phyloP scores from a whole-genome alignment of 2,113 vertebrate genomes.

The Clupea harengus region DNA sequence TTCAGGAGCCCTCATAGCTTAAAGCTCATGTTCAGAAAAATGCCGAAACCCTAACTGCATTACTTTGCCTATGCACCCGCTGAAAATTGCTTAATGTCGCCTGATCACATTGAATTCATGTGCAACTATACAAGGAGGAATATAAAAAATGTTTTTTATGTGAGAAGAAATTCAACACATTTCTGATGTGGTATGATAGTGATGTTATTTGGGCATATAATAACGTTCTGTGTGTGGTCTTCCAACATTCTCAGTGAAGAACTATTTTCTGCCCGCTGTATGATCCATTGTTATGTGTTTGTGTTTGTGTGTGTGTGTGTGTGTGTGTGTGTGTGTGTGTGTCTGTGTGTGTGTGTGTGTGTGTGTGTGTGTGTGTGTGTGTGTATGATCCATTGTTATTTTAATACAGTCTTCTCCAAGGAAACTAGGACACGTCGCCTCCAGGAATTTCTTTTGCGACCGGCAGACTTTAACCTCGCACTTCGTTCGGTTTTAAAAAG shows the following conservation, averaged over 20 bases:
- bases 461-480: neutral
- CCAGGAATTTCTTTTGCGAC: neutral
- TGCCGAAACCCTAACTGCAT: neutral
- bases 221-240: neutral
- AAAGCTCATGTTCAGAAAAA: neutral
- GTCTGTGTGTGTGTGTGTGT: neutral
- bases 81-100: neutral
- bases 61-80: neutral
- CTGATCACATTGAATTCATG: neutral
- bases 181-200: neutral
- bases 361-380: too few species aligned
- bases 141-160: too few species aligned
- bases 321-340: neutral
- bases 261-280: neutral
- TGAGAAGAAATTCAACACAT: neutral
- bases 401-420: conserved; percentile 2
- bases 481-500: neutral
- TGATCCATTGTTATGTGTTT: conserved; percentile 6
- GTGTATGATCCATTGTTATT: conserved; percentile 14
- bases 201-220: neutral
- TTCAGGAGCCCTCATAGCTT: neutral
- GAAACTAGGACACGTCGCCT: conserved; percentile 13
- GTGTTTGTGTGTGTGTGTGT: too few species aligned
- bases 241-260: neutral
- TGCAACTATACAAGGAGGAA: neutral